Conservation (phyloP, 2,888 invertebrate genomes). For the Diogma glabrata region DNA sequence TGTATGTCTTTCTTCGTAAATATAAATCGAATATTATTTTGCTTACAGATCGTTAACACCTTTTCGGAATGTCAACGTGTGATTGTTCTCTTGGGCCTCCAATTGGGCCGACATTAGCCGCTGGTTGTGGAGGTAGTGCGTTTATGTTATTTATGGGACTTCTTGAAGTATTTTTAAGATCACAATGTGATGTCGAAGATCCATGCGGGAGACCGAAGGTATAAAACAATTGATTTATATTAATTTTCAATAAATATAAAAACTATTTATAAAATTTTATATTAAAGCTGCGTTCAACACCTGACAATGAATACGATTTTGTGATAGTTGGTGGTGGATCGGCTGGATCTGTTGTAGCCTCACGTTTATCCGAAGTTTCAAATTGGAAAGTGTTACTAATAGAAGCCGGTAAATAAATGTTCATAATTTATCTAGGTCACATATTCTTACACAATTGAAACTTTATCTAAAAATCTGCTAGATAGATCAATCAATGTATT, state of each 20-base stretch:
- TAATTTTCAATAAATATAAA: not conserved
- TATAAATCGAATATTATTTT: no score
- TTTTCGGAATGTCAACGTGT: constrained; percentile 45
- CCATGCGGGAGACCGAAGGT: constrained; percentile 66
- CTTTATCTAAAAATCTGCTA: no score
- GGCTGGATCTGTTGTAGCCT: constrained; percentile 34
- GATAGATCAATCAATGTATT: no score
- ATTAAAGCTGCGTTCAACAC: constrained; percentile 33
- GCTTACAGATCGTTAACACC: no score
- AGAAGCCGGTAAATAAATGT: constrained; percentile 33
- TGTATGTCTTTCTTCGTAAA: no score
- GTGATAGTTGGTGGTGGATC: constrained; percentile 36
- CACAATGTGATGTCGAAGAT: constrained; percentile 79
- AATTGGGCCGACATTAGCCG: constrained; percentile 70
- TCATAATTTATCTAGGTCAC: no score
- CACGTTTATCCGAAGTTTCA: constrained; percentile 35
- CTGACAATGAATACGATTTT: constrained; percentile 37
- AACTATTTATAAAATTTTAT: not conserved
- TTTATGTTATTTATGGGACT: constrained; percentile 87
- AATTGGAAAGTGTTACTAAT: constrained; percentile 36
- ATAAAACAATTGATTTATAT: constrained; percentile 18
- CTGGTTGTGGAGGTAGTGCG: constrained; percentile 72
- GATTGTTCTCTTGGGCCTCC: constrained; percentile 70
- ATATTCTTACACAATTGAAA: no score
- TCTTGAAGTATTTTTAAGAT: constrained; percentile 71